Evolutionary conservation across 2,888 invertebrate species (phyloP), one percentile per base, ranked within the genome.

Genomic region (Apamea sordens): DNA sequence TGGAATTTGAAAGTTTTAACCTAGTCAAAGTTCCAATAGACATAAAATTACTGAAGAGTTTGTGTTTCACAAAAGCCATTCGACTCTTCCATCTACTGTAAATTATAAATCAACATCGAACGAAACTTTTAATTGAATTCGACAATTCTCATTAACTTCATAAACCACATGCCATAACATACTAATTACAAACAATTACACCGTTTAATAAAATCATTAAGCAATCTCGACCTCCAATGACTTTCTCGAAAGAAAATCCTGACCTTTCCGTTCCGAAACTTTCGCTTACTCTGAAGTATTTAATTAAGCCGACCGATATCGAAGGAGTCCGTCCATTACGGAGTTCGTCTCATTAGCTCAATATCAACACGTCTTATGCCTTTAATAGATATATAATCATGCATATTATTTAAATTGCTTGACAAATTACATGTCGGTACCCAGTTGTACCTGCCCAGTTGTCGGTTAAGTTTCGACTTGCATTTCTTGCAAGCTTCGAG

Each of bases 311-410:
- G 82, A 59, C 75, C 70, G 77, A 80, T 85, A 88, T 89, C 70
- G 83, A 65, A 75, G 89, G 83, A 83, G 90, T 89, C 90, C 83
- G 80, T 82, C 82, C 91, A 92, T 92, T 92, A 92, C 90, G 85
- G 91, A 92, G 92, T 92, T 93, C 93, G 93, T 92, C 95, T 95
- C 94, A 95, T 96, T 96, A 96, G 94, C 92, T 93, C 94, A 94
- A 94, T 95, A 96, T 96, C 95, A 95, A 95, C 95, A 96, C 94
- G 95, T 94, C 93, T 93, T 94, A 93, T 93, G 91, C 91, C 94
- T 95, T 95, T 96, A 96, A 96, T 96, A 96, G 96, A 96, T 96
- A 96, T 95, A 94, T 96, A 95, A 96, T 96, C 94, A 96, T 95
- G 95, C 94, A 94, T 94, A 96, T 96, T 96, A 96, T 96, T 96